A percentile compares a stretch with the other conserved stretches of the same genome.
These are phyloP conservation scores for Gymnodraco acuticeps DNA, from an alignment of 2,797 vertebrate genomes.

Conservation along the genomic window DNA sequence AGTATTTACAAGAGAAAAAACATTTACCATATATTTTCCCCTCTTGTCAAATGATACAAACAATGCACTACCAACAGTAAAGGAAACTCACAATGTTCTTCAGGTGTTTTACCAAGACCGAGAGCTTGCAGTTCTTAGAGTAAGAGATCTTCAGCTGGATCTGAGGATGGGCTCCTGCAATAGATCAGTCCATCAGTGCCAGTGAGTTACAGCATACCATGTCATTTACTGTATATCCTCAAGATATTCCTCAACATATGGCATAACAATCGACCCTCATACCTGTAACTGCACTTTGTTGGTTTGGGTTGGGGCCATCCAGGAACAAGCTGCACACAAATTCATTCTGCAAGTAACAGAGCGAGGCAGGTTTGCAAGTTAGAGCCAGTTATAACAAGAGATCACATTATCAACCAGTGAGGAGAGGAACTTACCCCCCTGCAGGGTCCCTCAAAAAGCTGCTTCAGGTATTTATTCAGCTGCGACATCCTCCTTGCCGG, in stretches of 20 bases:
- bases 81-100: slow-evolving; percentile 86
- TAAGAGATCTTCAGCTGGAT: slow-evolving; percentile 86
- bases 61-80: neutral
- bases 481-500: slow-evolving; percentile 80
- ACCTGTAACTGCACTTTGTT: slow-evolving; percentile 63
- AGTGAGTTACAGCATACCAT: slow-evolving; percentile 1
- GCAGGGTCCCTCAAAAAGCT: slow-evolving; percentile 86
- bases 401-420: neutral
- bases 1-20: neutral
- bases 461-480: slow-evolving; percentile 88
- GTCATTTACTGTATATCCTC: neutral
- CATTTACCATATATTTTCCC: neutral
- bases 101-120: slow-evolving; percentile 87
- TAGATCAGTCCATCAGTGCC: neutral
- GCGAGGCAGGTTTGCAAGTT: slow-evolving; percentile 11
- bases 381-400: neutral
- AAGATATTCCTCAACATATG: neutral
- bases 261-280: slow-evolving; percentile 1
- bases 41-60: neutral
- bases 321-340: slow-evolving; percentile 88
- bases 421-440: slow-evolving; percentile 76
- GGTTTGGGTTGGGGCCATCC: slow-evolving; percentile 77
- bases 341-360: slow-evolving; percentile 84
- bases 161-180: slow-evolving; percentile 73
- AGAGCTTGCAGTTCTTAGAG: slow-evolving; percentile 71